These are phyloP conservation scores for Opisthocomus hoazin DNA, from an alignment of 2,113 vertebrate genomes.

Conservation along the genomic window DNA sequence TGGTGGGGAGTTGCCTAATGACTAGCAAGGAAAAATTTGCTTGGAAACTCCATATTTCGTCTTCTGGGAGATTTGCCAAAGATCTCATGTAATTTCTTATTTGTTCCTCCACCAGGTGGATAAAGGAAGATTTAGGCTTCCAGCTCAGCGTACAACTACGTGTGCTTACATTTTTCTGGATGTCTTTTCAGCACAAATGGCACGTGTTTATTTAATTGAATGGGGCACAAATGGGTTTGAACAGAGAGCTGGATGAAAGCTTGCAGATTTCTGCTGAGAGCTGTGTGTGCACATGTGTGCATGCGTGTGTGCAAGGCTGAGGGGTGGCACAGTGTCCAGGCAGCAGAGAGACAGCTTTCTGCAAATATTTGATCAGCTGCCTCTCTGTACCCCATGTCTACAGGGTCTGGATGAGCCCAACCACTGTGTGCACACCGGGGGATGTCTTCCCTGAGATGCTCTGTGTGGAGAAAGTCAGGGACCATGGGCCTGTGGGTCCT, in stretches of 20 bases:
- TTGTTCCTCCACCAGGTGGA: not conserved
- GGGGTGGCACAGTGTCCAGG: not conserved
- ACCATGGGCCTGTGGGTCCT: accelerated
- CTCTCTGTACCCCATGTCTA: not conserved
- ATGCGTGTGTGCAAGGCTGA: not conserved
- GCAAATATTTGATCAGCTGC: not conserved
- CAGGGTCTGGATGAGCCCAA: not conserved
- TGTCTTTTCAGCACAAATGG: not conserved
- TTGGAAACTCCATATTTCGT: not conserved
- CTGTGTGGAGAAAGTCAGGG: not conserved
- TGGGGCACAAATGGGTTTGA: not conserved
- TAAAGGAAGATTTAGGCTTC: not conserved
- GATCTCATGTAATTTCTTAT: not conserved
- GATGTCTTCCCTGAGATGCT: not conserved
- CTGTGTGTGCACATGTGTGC: accelerated
- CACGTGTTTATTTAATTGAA: not conserved
- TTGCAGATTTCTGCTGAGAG: not conserved
- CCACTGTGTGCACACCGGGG: accelerated
- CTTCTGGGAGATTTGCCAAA: not conserved
- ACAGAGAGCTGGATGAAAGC: not conserved
- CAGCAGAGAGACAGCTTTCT: not conserved
- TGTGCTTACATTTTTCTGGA: not conserved
- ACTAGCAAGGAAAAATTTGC: not conserved
- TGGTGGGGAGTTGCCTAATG: not conserved
- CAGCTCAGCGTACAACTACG: not conserved